Evolutionary conservation across 2,797 vertebrate genomes (phyloP).

Genomic region (Gephyroberyx darwinii): DNA sequence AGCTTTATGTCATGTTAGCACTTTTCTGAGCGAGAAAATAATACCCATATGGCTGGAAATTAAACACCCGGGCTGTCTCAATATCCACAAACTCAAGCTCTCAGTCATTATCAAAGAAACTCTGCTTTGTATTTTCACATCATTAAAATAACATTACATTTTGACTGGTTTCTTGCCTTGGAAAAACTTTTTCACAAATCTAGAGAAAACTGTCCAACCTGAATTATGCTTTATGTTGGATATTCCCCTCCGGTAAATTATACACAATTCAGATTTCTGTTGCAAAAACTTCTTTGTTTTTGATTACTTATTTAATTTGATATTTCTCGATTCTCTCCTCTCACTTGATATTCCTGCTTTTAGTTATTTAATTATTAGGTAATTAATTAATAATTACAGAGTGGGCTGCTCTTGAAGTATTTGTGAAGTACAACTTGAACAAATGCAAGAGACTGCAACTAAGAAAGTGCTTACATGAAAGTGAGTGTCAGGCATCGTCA

Average conservation of each 20-base stretch:
- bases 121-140: background rate
- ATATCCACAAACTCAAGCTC: background rate
- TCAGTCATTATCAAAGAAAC: too few relatives aligned
- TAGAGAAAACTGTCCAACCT: background rate
- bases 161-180: background rate
- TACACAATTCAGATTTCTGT: background rate
- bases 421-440: conserved; percentile 14
- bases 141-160: background rate
- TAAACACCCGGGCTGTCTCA: background rate
- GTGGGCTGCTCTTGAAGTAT: conserved; percentile 13
- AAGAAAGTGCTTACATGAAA: conserved; percentile 44
- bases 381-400: background rate
- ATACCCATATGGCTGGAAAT: background rate
- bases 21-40: background rate
- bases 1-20: background rate
- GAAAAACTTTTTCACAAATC: background rate
- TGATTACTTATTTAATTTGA: background rate
- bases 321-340: background rate
- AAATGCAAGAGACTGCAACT: conserved; percentile 9
- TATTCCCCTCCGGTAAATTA: background rate
- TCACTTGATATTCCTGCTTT: background rate
- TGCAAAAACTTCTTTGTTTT: background rate
- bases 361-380: background rate
- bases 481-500: conserved; percentile 30
- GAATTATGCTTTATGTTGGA: background rate